Base-by-base conservation (phyloP, 2,888 invertebrate species). In the Lamproptera curius region DNA sequence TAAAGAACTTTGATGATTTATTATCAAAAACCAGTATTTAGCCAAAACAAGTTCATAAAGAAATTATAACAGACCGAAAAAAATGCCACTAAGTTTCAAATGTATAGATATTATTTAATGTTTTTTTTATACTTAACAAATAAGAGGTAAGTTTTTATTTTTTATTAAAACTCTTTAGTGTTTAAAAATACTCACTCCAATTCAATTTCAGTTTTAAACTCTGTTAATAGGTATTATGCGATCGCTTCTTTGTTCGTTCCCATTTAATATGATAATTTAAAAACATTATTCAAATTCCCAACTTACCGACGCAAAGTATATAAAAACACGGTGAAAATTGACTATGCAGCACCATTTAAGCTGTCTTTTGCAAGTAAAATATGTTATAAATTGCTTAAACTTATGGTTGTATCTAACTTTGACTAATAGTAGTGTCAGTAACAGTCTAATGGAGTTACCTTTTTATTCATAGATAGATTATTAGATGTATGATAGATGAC, bases 331-430 rank as follows among this genome's bases (percentile, higher is more conserved):
- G n/a, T 28, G 9, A 20, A 38, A 28, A 39, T 39, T 39, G n/a
- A 14, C 26, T 14, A 10, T 26, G 23, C 13, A 39, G 26, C 15
- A 26, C 39, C 39, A 26, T 39, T 26, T 16, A 40, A n/a, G 16
- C n/a, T 14, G 39, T 16, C 39, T 15, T 16, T 26, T 40, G 16
- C 39, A 40, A 40, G 39, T 28, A 28, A 28, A 28, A 28, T 39
- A 39, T 15, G 39, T 39, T 39, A 39, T 23, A 39, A 39, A 39
- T 40, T 40, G 16, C 39, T 28, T 11, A 16, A 40, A 28, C 28
- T 40, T 40, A 16, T 0, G 28, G 28, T 28, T 40, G 14, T 28
- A 40, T 35, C 15, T 40, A 40, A 40, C 26, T n/a, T 40, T 40
- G 28, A 40, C 28, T n/a, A 40, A 40, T 40, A 16, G 39, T 11